These are phyloP conservation scores for Arbacia lixula DNA, from an alignment of 53 echinoderm and acorn worm genomes.

Conservation along the genomic window DNA sequence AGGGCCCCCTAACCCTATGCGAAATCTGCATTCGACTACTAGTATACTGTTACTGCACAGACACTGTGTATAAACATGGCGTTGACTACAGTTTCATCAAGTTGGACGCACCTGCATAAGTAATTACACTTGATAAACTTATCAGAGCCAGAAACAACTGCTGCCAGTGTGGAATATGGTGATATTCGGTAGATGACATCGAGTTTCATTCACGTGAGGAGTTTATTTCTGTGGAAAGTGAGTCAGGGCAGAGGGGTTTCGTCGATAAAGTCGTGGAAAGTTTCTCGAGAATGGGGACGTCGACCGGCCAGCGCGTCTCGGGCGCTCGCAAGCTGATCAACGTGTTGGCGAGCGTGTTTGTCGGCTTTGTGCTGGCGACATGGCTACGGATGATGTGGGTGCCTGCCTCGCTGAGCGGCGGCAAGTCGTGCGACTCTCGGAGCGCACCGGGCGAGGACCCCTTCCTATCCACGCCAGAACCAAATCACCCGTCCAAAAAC, in stretches of 20 bases:
- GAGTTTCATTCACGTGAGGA: neutral
- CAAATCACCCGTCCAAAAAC: constrained; percentile 75
- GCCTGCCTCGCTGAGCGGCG: constrained; percentile 21
- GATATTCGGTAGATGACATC: constrained; percentile 25
- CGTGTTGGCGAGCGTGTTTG: constrained; percentile 70
- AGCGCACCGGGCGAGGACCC: constrained; percentile 51
- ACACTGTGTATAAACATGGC: no score
- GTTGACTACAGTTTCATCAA: no score
- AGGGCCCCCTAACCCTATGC: no score
- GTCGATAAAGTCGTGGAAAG: constrained; percentile 29
- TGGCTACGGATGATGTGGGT: constrained; percentile 76
- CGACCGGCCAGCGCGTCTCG: constrained; percentile 16
- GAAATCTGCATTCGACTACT: no score
- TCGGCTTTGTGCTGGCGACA: constrained; percentile 88
- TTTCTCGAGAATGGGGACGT: constrained; percentile 22
- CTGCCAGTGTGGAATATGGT: constrained; percentile 4
- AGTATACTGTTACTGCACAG: no score
- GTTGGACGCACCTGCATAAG: no score
- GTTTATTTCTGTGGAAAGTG: neutral
- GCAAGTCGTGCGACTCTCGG: constrained; percentile 47
- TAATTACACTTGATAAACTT: no score
- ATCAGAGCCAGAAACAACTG: no score
- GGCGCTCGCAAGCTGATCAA: constrained; percentile 62
- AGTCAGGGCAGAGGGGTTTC: neutral
- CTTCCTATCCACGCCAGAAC: constrained; percentile 65